These are phyloP conservation scores for Miichthys miiuy DNA, from an alignment of 2,797 vertebrate species.

Conservation along the genomic window DNA sequence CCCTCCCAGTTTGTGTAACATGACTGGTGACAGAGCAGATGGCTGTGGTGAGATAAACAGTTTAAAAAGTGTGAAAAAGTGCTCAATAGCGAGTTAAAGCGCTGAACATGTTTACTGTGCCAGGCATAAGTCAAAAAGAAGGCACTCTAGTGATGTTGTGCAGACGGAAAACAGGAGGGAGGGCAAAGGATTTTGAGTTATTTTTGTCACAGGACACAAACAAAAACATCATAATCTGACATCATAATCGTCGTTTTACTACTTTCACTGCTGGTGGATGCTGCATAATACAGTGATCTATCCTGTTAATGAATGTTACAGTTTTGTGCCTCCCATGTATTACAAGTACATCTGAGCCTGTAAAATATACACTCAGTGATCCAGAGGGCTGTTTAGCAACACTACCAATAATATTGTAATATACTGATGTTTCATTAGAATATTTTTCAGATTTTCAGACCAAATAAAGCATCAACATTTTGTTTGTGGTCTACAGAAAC, in stretches of 20 bases:
- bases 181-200: conserved; percentile 32
- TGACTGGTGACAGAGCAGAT: conserved; percentile 71
- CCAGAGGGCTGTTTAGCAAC: too few relatives aligned
- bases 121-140: conserved; percentile 51
- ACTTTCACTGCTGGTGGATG: conserved; percentile 14
- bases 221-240: conserved; percentile 37
- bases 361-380: not conserved
- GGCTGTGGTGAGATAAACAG: conserved; percentile 62
- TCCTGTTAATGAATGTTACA: not conserved
- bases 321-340: not conserved
- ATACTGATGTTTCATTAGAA: not conserved
- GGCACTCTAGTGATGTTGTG: conserved; percentile 41
- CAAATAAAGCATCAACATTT: not conserved
- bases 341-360: not conserved
- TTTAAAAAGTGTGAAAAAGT: conserved; percentile 64
- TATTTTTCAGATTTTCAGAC: not conserved
- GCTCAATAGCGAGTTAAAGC: conserved; percentile 57
- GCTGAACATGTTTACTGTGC: conserved; percentile 63
- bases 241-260: conserved; percentile 8
- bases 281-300: not conserved
- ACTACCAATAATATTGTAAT: not conserved
- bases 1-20: conserved; percentile 28
- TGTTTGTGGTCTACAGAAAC: not conserved
- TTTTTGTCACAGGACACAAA: conserved; percentile 33
- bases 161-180: conserved; percentile 40